Evolutionary conservation across 2,797 vertebrate genomes (phyloP).

Genomic region (Petrocephalus schoutedeni): DNA sequence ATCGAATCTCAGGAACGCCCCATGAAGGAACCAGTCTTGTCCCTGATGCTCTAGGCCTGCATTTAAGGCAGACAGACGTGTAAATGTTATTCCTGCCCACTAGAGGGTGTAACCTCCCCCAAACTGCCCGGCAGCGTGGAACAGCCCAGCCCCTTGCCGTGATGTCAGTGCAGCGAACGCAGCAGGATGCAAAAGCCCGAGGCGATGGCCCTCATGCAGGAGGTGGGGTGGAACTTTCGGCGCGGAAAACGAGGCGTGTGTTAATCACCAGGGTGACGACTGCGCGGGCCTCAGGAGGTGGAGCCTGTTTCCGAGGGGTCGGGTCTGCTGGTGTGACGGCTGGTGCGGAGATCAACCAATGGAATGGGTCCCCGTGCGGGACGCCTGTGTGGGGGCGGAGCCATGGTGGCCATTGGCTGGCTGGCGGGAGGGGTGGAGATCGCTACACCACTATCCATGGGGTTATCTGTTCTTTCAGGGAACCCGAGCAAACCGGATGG

Average conservation of each 20-base stretch:
- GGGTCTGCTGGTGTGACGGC: background rate
- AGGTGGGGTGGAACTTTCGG: background rate
- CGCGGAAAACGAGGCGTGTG: background rate
- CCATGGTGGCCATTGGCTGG: background rate
- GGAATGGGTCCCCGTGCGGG: background rate
- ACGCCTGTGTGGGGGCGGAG: background rate
- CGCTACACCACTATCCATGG: background rate
- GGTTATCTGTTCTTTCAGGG: background rate
- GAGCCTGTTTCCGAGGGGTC: background rate
- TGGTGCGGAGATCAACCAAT: background rate
- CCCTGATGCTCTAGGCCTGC: too few relatives aligned
- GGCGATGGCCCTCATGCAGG: background rate
- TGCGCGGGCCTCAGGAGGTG: background rate
- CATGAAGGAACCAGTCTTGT: too few relatives aligned
- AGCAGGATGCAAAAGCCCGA: background rate
- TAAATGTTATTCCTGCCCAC: background rate
- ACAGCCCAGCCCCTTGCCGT: background rate
- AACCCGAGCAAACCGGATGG: background rate
- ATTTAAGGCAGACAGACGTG: too few relatives aligned
- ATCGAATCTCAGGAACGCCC: too few relatives aligned
- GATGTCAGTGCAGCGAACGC: background rate
- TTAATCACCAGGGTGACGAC: background rate
- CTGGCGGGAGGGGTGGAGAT: background rate
- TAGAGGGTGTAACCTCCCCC: background rate
- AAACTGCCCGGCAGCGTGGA: background rate